Evolutionary conservation across 2,797 vertebrate species (phyloP), one percentile per base, ranked within the genome.

Genomic region (Sebastes glaucus): DNA sequence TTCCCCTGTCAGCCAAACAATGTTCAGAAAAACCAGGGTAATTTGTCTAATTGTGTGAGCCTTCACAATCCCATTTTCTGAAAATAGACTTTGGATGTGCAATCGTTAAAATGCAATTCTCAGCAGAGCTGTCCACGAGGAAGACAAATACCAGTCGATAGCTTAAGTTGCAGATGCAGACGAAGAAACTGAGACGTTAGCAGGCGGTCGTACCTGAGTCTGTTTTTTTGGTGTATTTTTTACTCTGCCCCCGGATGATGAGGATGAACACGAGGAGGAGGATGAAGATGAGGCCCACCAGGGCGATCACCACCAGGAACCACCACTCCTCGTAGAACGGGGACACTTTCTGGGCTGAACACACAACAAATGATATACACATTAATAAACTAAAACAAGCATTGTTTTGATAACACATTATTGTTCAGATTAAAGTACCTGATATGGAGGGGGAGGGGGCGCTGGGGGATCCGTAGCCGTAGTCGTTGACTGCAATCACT

Each of bases 291-390:
- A 99, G 97, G 80, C 98, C 98, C 10, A 99, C 97, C 13, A 99
- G 95, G 65, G 98, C 98, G 0, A 99, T 97, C 85, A 99, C 98
- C 55, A 99, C 98, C 89, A 99, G 92, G 94, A 99, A 99, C 98
- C 98, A 99, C 98, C 98, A 99, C 94, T 99, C 98, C 87, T 99
- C 98, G 0, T 99, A 99, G 95, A 99, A 99, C 0, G 98, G 98
- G 78, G 97, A 98, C 85, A 97, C 94, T 94, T 98, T 99, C 93
- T 99, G 98, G 92, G 98, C 98, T 99, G 91, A 64, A 85, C 42
- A 82, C 6, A 59, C 1, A 23, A 69, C 4, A 77, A 23, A 77
- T 6, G 9, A 77, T 2, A 77, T 2, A 59, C 1, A 53, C 14
- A 74, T 80, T 61, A 75, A 56, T 16, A 25, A 64, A 46, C 46